A percentile compares a stretch with the other conserved stretches of the same genome.
Evolutionary conservation across 2,113 vertebrate species (phyloP).

Genomic region (Eupsittula cactorum): DNA sequence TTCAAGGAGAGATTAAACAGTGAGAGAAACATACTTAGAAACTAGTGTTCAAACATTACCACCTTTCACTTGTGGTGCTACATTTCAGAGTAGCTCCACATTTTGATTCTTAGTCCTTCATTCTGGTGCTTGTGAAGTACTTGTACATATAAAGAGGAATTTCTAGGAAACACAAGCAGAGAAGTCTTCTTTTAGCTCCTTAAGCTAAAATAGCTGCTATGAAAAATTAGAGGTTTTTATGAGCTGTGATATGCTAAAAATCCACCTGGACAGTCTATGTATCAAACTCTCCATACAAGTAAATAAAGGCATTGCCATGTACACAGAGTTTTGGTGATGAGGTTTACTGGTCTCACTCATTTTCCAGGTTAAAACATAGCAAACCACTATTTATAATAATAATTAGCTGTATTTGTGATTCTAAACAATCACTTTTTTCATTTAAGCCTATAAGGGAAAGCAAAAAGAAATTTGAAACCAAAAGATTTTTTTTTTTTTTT

Average conservation of each 20-base stretch:
- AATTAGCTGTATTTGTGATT: neutral
- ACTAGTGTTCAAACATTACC: neutral
- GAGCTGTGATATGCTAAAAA: neutral
- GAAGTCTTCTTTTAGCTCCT: neutral
- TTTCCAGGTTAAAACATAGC: neutral
- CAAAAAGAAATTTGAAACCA: neutral
- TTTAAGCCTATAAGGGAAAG: neutral
- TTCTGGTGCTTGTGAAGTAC: neutral
- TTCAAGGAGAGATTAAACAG: neutral
- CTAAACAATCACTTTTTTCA: neutral
- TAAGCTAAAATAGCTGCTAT: neutral
- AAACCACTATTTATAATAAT: neutral
- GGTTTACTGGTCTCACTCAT: neutral
- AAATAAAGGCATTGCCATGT: neutral
- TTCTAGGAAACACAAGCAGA: neutral
- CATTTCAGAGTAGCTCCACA: neutral
- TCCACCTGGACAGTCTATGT: neutral
- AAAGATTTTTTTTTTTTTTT: neutral
- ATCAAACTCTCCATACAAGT: neutral
- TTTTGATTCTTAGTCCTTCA: neutral
- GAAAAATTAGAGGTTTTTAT: neutral
- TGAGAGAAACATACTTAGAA: neutral
- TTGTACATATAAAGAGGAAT: neutral
- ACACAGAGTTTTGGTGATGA: neutral
- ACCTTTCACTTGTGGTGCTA: neutral